phyloP scores from a whole-genome alignment of 2,888 invertebrate species.

The Tenthredo scrophulariae region DNA sequence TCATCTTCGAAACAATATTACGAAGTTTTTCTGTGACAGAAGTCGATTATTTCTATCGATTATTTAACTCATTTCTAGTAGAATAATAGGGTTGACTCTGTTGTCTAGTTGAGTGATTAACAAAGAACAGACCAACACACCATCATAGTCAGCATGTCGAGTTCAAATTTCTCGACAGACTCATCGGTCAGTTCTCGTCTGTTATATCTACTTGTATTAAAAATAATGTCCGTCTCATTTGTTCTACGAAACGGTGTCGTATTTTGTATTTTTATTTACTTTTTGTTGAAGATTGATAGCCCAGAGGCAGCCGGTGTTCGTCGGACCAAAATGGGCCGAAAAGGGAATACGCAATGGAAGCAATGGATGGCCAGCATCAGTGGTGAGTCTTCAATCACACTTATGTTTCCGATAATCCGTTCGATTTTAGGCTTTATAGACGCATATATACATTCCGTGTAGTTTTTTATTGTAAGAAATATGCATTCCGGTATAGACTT shows the following conservation, averaged over 20 bases:
- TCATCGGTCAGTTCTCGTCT: slow-evolving; percentile 9
- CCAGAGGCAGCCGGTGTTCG: neutral
- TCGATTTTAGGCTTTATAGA: slow-evolving; percentile 32
- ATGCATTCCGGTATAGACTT: neutral
- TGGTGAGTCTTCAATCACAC: slow-evolving; percentile 63
- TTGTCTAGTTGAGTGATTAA: neutral
- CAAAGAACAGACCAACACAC: neutral
- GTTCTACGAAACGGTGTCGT: neutral
- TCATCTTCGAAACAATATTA: neutral
- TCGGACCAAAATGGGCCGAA: slow-evolving; percentile 54
- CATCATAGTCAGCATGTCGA: neutral
- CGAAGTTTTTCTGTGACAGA: neutral
- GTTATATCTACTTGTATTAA: neutral
- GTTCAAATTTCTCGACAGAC: neutral
- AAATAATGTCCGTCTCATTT: neutral
- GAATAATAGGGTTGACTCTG: neutral
- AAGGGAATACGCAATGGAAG: slow-evolving; percentile 70
- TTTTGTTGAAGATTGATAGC: slow-evolving; percentile 21
- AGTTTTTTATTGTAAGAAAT: neutral
- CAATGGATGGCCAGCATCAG: slow-evolving; percentile 76
- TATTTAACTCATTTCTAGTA: neutral
- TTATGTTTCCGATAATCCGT: neutral
- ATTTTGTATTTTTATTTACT: neutral
- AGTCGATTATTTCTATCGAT: neutral
- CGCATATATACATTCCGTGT: neutral